phyloP scores from a whole-genome alignment of 2,888 invertebrate species.

The Plebejus anna region DNA sequence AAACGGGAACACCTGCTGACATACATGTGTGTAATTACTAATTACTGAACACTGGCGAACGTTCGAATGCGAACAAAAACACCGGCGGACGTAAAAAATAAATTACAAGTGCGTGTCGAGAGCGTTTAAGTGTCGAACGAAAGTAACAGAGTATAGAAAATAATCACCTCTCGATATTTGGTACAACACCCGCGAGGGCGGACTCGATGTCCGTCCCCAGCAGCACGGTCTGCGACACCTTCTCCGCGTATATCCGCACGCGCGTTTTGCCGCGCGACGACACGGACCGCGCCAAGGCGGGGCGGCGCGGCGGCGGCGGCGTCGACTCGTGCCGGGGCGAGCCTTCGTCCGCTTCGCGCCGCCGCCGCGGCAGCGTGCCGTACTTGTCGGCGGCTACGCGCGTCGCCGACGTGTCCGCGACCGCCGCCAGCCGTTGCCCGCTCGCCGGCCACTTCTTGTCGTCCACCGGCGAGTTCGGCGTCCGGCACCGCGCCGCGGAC shows the following conservation, averaged over 20 bases:
- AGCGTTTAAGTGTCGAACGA: slow-evolving; percentile 39
- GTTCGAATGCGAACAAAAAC: not conserved
- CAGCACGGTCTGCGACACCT: slow-evolving; percentile 87
- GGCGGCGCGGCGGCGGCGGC: slow-evolving; percentile 60
- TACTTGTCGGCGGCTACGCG: slow-evolving; percentile 84
- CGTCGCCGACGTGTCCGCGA: slow-evolving; percentile 57
- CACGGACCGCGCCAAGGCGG: slow-evolving; percentile 62
- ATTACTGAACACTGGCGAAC: not conserved
- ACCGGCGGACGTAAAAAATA: not conserved
- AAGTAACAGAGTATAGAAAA: slow-evolving; percentile 27
- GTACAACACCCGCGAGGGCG: slow-evolving; percentile 82
- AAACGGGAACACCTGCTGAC: slow-evolving; percentile 1
- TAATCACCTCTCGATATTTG: slow-evolving; percentile 67
- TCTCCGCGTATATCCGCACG: slow-evolving; percentile 89
- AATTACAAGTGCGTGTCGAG: slow-evolving; percentile 30
- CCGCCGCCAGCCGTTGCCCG: slow-evolving; percentile 60
- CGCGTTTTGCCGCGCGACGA: slow-evolving; percentile 66
- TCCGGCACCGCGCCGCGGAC: slow-evolving; percentile 80
- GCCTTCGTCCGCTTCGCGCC: slow-evolving; percentile 83
- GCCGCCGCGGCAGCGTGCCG: slow-evolving; percentile 87
- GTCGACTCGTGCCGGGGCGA: slow-evolving; percentile 67
- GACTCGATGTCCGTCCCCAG: slow-evolving; percentile 86
- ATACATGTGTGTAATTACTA: not conserved
- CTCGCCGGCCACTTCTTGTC: slow-evolving; percentile 86
- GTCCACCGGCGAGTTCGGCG: slow-evolving; percentile 83